phyloP scores from a whole-genome alignment of 2,797 vertebrate genomes.

The Coilia nasus region DNA sequence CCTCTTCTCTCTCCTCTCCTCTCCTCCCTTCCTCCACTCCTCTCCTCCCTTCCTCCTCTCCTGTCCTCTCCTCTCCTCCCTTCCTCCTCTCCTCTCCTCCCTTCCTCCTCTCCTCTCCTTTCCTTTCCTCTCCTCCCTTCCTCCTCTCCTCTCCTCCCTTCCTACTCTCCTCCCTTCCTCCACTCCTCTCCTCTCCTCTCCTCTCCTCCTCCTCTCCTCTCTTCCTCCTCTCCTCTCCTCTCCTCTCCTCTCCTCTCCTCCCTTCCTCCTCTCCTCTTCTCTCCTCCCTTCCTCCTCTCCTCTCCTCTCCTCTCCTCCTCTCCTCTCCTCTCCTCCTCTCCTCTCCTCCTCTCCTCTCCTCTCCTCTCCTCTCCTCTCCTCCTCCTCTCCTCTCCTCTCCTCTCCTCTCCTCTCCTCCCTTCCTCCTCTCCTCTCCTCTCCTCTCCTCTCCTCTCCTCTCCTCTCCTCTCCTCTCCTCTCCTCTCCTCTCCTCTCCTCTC shows the following conservation, averaged over 20 bases:
- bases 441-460: constrained; percentile 27
- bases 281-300: not conserved
- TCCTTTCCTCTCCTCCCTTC: not conserved
- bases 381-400: not conserved
- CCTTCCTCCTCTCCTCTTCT: not conserved
- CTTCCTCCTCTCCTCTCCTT: not conserved
- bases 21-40: not conserved
- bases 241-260: not conserved
- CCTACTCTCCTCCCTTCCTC: not conserved
- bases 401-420: not conserved
- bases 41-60: not conserved
- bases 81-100: not conserved
- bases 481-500: not conserved
- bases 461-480: not conserved
- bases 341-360: not conserved
- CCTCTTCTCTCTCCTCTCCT: too few relatives aligned
- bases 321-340: not conserved
- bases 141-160: not conserved
- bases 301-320: too few relatives aligned
- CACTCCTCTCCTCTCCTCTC: too few relatives aligned
- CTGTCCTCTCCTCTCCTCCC: not conserved
- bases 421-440: not conserved
- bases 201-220: not conserved
- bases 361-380: not conserved
- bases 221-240: not conserved